phyloP scores from a whole-genome alignment of 2,888 invertebrate species.

The Amblyjoppa fuscipennis region DNA sequence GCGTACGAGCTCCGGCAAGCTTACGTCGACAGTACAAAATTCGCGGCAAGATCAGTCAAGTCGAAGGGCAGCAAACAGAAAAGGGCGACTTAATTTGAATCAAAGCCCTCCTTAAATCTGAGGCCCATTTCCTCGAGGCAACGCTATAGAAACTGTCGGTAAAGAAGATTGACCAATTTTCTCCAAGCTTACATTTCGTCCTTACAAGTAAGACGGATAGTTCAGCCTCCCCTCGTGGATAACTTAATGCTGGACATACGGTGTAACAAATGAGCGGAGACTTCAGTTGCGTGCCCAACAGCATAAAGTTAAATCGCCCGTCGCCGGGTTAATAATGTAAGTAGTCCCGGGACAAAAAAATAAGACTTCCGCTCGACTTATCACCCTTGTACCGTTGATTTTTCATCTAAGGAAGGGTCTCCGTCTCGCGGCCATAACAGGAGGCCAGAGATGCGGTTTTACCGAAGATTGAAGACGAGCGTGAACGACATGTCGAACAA shows the following conservation, averaged over 20 bases:
- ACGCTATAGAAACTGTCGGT: no score
- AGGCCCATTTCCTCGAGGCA: no score
- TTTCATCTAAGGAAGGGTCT: conserved; percentile 34
- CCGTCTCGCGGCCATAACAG: neutral
- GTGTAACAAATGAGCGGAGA: neutral
- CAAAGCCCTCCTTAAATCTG: neutral
- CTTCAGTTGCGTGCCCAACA: neutral
- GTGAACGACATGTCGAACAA: conserved; percentile 29
- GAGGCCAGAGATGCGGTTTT: neutral
- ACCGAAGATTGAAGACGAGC: conserved; percentile 21
- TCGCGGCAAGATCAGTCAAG: conserved; percentile 39
- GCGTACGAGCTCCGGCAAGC: conserved; percentile 41
- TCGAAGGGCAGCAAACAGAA: conserved; percentile 51
- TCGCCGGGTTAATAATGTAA: conserved; percentile 58
- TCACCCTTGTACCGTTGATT: conserved; percentile 68
- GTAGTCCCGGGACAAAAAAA: conserved; percentile 49
- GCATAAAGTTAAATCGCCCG: conserved; percentile 23
- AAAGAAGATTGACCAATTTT: no score
- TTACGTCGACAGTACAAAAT: conserved; percentile 47
- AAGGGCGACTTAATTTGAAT: conserved; percentile 21
- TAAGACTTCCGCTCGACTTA: conserved; percentile 58
- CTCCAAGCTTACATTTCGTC: no score
- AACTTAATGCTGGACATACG: neutral
- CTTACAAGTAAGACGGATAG: no score
- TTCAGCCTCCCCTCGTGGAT: no score